Conservation (phyloP, 2,888 invertebrate species). For the Dryobota labecula region DNA sequence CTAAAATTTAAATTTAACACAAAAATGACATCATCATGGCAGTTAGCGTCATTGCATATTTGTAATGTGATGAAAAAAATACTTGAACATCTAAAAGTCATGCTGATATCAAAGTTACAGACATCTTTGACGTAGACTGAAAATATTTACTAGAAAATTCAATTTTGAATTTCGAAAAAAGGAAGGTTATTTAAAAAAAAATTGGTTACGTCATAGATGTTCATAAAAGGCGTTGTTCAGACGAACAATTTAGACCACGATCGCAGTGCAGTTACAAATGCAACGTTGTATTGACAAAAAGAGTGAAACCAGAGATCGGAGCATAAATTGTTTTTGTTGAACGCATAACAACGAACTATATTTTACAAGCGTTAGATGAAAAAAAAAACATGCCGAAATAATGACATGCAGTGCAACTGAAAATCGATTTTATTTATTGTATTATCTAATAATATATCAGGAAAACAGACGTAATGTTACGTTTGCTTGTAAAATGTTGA, state of each 20-base stretch:
- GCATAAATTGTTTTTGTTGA: constrained; percentile 1
- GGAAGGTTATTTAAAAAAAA: background rate
- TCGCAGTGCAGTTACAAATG: background rate
- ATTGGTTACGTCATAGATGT: constrained; percentile 25
- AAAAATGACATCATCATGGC: constrained; percentile 50
- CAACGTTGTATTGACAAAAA: background rate
- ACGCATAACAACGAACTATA: constrained; percentile 12
- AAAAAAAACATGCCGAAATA: background rate
- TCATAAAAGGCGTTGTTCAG: background rate
- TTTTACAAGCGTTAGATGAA: constrained; percentile 29
- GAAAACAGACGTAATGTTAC: background rate
- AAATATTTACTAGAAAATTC: background rate
- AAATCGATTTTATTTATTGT: background rate
- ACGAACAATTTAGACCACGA: constrained; percentile 16
- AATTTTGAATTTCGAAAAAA: too few species aligned
- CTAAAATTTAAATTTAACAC: background rate
- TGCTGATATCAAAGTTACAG: constrained; percentile 34
- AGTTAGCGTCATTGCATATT: constrained; percentile 12
- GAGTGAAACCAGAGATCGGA: background rate
- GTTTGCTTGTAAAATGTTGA: constrained; percentile 20
- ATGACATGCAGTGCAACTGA: background rate
- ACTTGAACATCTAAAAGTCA: constrained; percentile 36
- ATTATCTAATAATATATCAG: background rate
- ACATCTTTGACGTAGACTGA: constrained; percentile 24
- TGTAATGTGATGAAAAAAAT: constrained; percentile 7